A percentile compares a stretch with the other conserved stretches of the same genome.
phyloP scores from a whole-genome alignment of 2,113 vertebrate genomes.

The Noturus placidus region DNA sequence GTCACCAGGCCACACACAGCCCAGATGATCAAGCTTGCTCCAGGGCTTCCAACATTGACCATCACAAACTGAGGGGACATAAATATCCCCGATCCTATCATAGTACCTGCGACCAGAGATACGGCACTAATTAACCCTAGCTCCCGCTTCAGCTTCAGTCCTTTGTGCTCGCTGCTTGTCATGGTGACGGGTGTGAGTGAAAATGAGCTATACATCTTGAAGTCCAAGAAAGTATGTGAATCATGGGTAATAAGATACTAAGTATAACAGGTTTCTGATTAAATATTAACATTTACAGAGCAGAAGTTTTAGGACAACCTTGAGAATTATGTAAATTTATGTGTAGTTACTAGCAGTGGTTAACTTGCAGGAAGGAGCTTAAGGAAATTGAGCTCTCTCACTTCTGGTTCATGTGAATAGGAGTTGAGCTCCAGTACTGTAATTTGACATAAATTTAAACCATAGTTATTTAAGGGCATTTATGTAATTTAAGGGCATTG shows the following conservation, averaged over 20 bases:
- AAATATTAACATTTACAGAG: constrained; percentile 33
- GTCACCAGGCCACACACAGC: constrained; percentile 72
- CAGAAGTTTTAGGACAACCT: neutral
- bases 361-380: neutral
- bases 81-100: constrained; percentile 80
- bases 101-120: constrained; percentile 77
- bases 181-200: constrained; percentile 35
- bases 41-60: constrained; percentile 74
- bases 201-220: constrained; percentile 1
- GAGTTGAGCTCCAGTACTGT: neutral
- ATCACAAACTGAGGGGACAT: constrained; percentile 79
- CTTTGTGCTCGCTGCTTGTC: constrained; percentile 41
- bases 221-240: neutral
- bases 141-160: constrained; percentile 59
- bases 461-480: neutral
- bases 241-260: neutral
- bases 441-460: neutral
- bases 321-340: neutral
- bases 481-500: neutral
- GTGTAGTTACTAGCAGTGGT: neutral
- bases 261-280: constrained; percentile 29
- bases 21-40: constrained; percentile 81
- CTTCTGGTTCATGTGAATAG: neutral
- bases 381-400: neutral
- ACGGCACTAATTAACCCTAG: constrained; percentile 70